Evolutionary conservation across 2,113 vertebrate species (phyloP), one percentile per base, ranked within the genome.

Genomic region (Malurus melanocephalus): DNA sequence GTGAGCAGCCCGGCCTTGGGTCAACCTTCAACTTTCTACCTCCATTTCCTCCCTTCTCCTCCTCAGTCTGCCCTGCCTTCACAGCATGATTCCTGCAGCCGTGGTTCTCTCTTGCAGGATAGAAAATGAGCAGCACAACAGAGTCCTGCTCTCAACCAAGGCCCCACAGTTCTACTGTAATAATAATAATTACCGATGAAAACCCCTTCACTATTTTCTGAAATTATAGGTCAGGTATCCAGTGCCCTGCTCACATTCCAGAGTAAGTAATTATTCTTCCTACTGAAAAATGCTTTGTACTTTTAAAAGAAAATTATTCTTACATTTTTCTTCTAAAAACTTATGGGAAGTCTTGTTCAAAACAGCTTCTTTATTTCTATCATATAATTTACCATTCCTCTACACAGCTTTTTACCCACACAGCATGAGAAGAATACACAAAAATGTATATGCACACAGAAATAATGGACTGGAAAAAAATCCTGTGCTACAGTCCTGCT

Each of bases 171-270:
- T 59, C 62, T 69, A 86, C 83, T 21, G 33, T 73, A 88, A 93
- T 88, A 95, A 85, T 65, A 93, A 89, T 81, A 91, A 93, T 88
- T 93, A 92, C 86, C 69, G 80, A 90, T 82, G 62, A 90, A 94
- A 95, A 92, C 33, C 43, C 43, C 86, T 88, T 92, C 45, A 68
- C 72, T 71, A 30, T 77, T 87, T 87, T 57, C 60, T 88, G 32
- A 90, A 96, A 93, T 95, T 93, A 95, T 78, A 93, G 86, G 92
- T 93, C 93, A 92, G 93, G 68, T 83, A 93, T 78, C 76, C 57
- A 93, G 59, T 59, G 77, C 69, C 73, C 66, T 81, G 77, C 59
- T 84, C 48, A 66, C 90, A 96, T 93, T 93, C 83, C 93, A 91
- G 30, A 80, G 40, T 35, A 51, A 91, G 91, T 49, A 42, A 93